Conservation (phyloP, 2,797 vertebrate species). For the Buphagus erythrorhynchus region DNA sequence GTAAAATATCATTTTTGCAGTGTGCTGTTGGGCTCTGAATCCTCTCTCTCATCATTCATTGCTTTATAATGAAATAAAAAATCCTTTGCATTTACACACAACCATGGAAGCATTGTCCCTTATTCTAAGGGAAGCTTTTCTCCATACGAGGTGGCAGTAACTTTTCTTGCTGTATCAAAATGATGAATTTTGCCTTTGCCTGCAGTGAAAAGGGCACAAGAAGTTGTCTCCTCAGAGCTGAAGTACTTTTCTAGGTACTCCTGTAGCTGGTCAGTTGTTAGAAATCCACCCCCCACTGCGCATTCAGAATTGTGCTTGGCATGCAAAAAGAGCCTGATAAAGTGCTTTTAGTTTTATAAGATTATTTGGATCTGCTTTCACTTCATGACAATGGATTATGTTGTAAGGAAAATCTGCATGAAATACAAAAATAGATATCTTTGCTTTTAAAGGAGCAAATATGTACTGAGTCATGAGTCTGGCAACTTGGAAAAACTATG, state of each 20-base stretch:
- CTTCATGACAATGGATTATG: constrained; percentile 39
- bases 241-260: background rate
- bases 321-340: background rate
- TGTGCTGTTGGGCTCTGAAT: background rate
- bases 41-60: background rate
- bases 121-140: background rate
- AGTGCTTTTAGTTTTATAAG: constrained; percentile 42
- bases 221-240: background rate
- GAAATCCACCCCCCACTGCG: background rate
- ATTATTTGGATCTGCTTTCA: constrained; percentile 62
- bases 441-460: constrained; percentile 38
- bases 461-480: constrained; percentile 32
- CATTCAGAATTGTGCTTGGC: background rate
- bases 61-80: background rate
- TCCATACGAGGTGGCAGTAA: background rate
- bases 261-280: background rate
- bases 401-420: constrained; percentile 44
- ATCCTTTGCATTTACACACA: background rate
- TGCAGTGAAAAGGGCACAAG: background rate
- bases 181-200: background rate
- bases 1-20: background rate
- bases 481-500: constrained; percentile 34
- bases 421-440: constrained; percentile 41
- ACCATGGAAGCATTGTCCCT: background rate
- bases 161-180: background rate